These are phyloP conservation scores for Dryobota labecula DNA, from an alignment of 2,888 invertebrate genomes.

Conservation along the genomic window DNA sequence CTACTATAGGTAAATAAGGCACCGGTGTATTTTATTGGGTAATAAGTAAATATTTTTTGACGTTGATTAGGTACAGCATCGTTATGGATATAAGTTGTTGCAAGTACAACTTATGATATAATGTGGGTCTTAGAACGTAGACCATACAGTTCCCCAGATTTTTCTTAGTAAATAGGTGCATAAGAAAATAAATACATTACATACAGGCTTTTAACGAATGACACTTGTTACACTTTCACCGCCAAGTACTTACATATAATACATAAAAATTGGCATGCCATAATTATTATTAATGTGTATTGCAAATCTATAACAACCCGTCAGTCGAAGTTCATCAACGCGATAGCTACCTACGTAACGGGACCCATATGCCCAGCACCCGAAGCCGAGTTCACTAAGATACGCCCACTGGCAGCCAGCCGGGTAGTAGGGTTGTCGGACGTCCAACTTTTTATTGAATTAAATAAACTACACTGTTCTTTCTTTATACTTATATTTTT, in stretches of 20 bases:
- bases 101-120: neutral
- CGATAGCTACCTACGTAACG: neutral
- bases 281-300: too few species aligned
- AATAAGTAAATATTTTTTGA: constrained; percentile 3
- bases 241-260: too few species aligned
- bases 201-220: too few species aligned
- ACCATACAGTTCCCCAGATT: neutral
- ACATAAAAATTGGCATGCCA: too few species aligned
- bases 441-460: too few species aligned
- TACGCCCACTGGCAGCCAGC: neutral
- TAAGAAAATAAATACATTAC: too few species aligned
- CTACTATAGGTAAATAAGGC: neutral
- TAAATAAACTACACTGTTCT: too few species aligned
- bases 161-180: neutral
- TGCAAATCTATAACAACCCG: neutral
- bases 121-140: neutral
- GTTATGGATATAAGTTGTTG: neutral
- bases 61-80: neutral
- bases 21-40: neutral
- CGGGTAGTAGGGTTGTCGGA: too few species aligned
- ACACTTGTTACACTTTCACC: too few species aligned
- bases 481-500: too few species aligned
- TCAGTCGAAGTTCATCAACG: neutral
- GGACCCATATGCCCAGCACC: neutral
- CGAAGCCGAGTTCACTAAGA: neutral